These are phyloP conservation scores for Itoplectis maculator DNA, from an alignment of 2,888 invertebrate species.

Conservation along the genomic window DNA sequence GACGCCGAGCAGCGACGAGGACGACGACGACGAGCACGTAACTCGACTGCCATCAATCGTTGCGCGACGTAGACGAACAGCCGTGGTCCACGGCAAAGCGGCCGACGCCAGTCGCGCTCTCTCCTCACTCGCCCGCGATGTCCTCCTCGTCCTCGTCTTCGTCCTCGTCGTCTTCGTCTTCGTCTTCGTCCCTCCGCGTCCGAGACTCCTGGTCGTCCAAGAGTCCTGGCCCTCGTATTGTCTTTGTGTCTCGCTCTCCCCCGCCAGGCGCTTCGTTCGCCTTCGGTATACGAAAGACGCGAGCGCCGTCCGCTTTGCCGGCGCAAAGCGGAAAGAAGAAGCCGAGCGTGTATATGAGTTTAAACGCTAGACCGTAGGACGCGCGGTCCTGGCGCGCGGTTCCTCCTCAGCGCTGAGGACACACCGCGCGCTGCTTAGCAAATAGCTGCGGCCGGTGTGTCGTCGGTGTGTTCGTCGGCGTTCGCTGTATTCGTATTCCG, in stretches of 20 bases:
- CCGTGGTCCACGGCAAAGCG: conserved; percentile 80
- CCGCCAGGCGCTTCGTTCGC: too few relatives aligned
- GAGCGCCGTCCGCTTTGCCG: too few relatives aligned
- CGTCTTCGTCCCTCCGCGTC: conserved; percentile 59
- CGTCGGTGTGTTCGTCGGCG: conserved; percentile 28
- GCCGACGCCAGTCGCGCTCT: conserved; percentile 74
- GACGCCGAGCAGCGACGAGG: conserved; percentile 66
- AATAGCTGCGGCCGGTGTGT: conserved; percentile 76
- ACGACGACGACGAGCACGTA: conserved; percentile 68
- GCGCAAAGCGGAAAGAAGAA: conserved; percentile 51
- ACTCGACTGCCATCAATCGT: conserved; percentile 82
- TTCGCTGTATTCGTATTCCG: conserved; percentile 58
- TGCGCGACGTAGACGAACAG: conserved; percentile 82
- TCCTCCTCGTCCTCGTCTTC: conserved; percentile 63
- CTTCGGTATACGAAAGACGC: too few relatives aligned
- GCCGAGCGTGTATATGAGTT: conserved; percentile 68
- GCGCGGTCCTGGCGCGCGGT: conserved; percentile 38
- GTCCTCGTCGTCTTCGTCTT: conserved; percentile 60
- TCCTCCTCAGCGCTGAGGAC: conserved; percentile 72
- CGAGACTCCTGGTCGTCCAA: too few relatives aligned
- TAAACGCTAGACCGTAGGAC: conserved; percentile 72
- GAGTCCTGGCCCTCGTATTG: conserved; percentile 57
- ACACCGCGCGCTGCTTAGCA: conserved; percentile 76
- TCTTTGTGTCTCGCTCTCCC: not conserved
- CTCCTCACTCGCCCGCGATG: too few relatives aligned